Percentiles rank a stretch among this genome's conserved stretches.
Conservation (phyloP, 2,113 vertebrate genomes). For the Grantiella picta region DNA sequence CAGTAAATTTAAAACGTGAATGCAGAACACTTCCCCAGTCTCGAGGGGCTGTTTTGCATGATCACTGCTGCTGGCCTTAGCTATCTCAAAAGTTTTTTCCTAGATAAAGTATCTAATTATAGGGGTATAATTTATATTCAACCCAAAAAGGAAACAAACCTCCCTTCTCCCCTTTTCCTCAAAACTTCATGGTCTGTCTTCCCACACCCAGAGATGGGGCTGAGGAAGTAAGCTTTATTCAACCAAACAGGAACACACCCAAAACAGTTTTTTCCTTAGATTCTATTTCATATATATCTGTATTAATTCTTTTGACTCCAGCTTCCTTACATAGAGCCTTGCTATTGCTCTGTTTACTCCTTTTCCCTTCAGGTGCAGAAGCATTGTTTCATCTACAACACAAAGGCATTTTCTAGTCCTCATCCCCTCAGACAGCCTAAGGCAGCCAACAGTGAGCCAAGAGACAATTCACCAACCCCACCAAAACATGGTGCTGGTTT, state of each 20-base stretch:
- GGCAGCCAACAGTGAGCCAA: not conserved
- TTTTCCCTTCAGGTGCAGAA: not conserved
- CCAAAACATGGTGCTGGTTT: not conserved
- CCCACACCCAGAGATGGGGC: not conserved
- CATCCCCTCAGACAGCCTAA: not conserved
- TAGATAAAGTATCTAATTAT: not conserved
- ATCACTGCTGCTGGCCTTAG: not conserved
- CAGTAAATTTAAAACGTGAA: not conserved
- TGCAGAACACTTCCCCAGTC: not conserved
- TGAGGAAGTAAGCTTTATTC: not conserved
- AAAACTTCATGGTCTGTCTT: not conserved
- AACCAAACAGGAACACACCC: slow-evolving; percentile 10
- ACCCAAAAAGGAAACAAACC: not conserved
- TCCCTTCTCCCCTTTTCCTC: not conserved
- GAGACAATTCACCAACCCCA: not conserved
- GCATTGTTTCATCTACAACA: not conserved
- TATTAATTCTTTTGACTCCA: not conserved
- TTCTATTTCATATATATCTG: not conserved
- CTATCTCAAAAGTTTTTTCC: not conserved
- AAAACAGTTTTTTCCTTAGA: slow-evolving; percentile 2
- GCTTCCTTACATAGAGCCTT: not conserved
- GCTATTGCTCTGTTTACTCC: not conserved
- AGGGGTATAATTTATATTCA: not conserved
- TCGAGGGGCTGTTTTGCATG: not conserved
- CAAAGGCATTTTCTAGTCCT: not conserved